These are phyloP conservation scores for Geococcyx californianus DNA, from an alignment of 2,113 vertebrate species.

Conservation along the genomic window DNA sequence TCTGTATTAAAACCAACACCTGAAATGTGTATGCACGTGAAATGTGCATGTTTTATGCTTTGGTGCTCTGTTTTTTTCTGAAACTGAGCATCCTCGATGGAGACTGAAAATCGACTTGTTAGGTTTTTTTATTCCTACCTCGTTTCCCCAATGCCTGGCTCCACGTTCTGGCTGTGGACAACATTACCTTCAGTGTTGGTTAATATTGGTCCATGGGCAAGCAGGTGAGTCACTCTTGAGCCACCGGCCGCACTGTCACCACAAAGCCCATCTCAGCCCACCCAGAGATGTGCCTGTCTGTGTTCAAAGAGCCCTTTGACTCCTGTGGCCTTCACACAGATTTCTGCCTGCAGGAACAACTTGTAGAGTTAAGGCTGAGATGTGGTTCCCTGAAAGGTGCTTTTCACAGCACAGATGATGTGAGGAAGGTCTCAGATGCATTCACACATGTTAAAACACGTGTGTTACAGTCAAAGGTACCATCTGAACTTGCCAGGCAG, in stretches of 20 bases:
- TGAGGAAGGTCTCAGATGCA: neutral
- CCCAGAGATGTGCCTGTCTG: neutral
- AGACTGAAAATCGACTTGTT: neutral
- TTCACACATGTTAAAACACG: neutral
- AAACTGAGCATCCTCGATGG: neutral
- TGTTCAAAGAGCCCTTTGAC: neutral
- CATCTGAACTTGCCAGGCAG: neutral
- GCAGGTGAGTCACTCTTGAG: neutral
- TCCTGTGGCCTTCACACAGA: neutral
- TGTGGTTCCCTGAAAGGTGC: neutral
- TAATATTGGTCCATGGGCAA: rapidly evolving
- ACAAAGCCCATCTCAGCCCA: neutral
- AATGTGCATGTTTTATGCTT: neutral
- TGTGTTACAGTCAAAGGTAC: neutral
- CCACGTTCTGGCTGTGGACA: neutral
- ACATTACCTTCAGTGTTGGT: neutral
- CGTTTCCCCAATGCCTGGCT: neutral
- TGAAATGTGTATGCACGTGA: neutral
- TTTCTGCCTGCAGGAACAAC: neutral
- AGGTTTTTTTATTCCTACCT: neutral
- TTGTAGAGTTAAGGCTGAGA: neutral
- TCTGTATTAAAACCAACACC: neutral
- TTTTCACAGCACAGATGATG: neutral
- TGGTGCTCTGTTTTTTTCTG: neutral
- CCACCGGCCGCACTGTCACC: rapidly evolving